These are phyloP conservation scores for Lacerta bilineata DNA, from an alignment of 2,797 vertebrate species.

Conservation along the genomic window DNA sequence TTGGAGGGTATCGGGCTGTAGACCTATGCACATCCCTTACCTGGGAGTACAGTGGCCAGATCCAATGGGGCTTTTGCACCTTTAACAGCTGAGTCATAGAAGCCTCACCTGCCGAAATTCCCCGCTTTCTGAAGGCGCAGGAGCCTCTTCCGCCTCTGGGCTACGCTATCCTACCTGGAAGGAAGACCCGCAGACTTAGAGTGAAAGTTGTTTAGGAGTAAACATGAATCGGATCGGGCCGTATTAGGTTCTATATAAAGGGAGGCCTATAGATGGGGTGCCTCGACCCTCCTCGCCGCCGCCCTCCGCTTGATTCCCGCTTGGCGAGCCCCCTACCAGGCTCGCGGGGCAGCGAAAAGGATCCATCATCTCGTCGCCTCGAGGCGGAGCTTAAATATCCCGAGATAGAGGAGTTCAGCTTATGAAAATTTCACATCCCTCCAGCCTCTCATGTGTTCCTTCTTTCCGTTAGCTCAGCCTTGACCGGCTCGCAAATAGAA, in stretches of 20 bases:
- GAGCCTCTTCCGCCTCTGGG: not conserved
- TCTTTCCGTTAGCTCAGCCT: slow-evolving; percentile 45
- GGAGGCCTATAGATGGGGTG: not conserved
- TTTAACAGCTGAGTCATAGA: too few relatives aligned
- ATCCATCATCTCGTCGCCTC: not conserved
- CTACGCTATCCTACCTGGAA: not conserved
- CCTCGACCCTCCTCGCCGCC: too few relatives aligned
- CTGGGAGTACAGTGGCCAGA: too few relatives aligned
- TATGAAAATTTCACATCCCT: slow-evolving; percentile 42
- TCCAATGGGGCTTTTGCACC: too few relatives aligned
- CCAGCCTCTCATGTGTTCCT: slow-evolving; percentile 48
- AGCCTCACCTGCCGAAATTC: too few relatives aligned
- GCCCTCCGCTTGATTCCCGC: not conserved
- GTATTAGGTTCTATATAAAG: too few relatives aligned
- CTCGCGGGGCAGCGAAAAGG: slow-evolving; percentile 31
- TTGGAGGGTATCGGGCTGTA: not conserved
- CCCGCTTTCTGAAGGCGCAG: too few relatives aligned
- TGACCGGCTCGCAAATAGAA: not conserved
- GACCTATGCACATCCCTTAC: not conserved
- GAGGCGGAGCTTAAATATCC: slow-evolving; percentile 61
- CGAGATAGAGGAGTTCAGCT: slow-evolving; percentile 49
- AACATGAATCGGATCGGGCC: not conserved
- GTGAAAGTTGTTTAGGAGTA: not conserved
- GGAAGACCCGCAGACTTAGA: not conserved
- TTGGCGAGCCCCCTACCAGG: not conserved